Evolutionary conservation across 2,113 vertebrate genomes (phyloP).

Genomic region (Marmota monax): DNA sequence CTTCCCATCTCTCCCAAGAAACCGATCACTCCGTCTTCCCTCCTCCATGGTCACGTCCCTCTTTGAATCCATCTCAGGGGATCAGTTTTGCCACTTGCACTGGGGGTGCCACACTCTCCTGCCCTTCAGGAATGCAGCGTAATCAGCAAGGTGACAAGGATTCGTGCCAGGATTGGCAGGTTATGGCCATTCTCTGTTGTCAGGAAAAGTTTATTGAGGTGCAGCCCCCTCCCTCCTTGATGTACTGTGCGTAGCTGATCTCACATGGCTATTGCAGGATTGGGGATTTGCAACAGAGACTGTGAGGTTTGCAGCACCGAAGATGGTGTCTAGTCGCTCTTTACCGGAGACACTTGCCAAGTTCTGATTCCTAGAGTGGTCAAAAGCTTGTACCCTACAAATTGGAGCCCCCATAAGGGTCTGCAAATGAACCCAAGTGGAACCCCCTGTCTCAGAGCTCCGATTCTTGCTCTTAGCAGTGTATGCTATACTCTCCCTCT

Average conservation of each 20-base stretch:
- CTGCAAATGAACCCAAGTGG: not conserved
- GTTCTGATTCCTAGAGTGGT: not conserved
- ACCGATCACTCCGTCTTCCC: accelerated
- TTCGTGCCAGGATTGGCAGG: not conserved
- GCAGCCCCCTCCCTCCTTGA: not conserved
- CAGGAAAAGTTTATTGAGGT: not conserved
- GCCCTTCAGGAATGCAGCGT: not conserved
- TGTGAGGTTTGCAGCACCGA: not conserved
- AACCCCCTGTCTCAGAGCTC: not conserved
- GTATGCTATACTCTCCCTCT: not conserved
- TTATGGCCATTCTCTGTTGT: not conserved
- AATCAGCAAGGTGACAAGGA: not conserved
- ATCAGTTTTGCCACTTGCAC: not conserved
- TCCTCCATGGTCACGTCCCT: accelerated
- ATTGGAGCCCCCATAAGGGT: not conserved
- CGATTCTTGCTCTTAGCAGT: not conserved
- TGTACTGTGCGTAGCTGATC: not conserved
- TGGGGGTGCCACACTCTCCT: not conserved
- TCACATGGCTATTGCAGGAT: not conserved
- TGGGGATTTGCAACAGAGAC: not conserved
- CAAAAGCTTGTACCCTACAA: not conserved
- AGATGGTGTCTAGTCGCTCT: not conserved
- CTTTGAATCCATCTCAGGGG: not conserved
- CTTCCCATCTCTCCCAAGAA: no score
- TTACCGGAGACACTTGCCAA: not conserved